Evolutionary conservation across 2,113 vertebrate species (phyloP), one percentile per base, ranked within the genome.

Genomic region (Nerophis ophidion): DNA sequence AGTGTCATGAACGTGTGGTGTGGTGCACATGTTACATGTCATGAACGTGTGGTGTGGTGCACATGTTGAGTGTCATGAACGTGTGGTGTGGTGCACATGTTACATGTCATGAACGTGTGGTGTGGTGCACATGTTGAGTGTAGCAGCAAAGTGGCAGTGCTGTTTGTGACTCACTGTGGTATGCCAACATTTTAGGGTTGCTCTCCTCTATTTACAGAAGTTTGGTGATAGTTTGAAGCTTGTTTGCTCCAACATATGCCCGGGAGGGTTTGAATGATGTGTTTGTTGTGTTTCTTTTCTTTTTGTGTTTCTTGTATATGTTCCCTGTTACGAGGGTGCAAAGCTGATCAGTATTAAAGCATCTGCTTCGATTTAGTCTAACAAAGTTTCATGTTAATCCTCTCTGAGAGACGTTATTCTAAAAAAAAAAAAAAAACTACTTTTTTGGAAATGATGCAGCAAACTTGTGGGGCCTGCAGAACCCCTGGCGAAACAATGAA

Each of bases 91-190:
- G 6, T 15, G n/a, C n/a, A n/a, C n/a, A n/a, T n/a, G 6, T 44
- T 11, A 4, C 10, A 11, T 4, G 40, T 44, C 40, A 44, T 11
- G 40, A 44, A 10, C 40, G 12, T 13, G n/a, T 12, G 10, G 10
- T 42, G 16, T 19, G 1, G 6, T 15, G 57, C 51, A 33, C 15
- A 66, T 34, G 26, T 63, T 57, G 19, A 44, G 40, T 40, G 38
- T 5, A 40, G 38, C 38, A 8, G 38, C 7, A 34, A 36, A 55
- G 62, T 36, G 15, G 15, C 36, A 17, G 5, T 59, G 34, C 60
- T 69, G 64, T 50, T 46, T 19, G 44, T 84, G 81, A 84, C 71
- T 86, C 70, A 79, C 47, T 74, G 80, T 72, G 83, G 85, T 81
- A 61, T 71, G 59, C 51, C 63, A 75, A 16, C 67, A 80, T 85